Evolutionary conservation across 2,797 vertebrate genomes (phyloP).

Genomic region (Glyptemys insculpta): DNA sequence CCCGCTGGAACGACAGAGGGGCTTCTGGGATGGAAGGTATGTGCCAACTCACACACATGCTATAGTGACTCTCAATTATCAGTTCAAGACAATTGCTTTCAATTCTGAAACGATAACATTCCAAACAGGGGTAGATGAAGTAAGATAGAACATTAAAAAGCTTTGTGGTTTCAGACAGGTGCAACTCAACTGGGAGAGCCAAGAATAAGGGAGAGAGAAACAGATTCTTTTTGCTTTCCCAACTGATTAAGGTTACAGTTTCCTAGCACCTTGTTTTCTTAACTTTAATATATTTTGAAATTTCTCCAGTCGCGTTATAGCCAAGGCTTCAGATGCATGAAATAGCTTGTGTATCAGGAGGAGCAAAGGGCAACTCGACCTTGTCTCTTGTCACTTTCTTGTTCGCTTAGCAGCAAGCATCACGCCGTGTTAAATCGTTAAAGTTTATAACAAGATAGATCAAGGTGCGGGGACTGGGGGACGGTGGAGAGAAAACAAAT

Average conservation of each 20-base stretch:
- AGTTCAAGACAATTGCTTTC: conserved; percentile 54
- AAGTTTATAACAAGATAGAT: conserved; percentile 23
- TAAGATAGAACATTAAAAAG: conserved; percentile 5
- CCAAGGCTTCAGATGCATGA: conserved; percentile 20
- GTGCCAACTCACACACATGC: background rate
- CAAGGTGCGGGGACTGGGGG: background rate
- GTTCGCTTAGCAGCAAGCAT: conserved; percentile 45
- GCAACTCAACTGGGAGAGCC: background rate
- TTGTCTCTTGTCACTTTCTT: conserved; percentile 58
- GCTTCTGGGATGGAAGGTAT: background rate
- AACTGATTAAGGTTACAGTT: conserved; percentile 16
- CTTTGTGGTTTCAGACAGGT: conserved; percentile 6
- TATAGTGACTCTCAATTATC: background rate
- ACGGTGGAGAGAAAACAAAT: background rate
- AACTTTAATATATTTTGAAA: conserved; percentile 53
- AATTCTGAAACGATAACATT: conserved; percentile 17
- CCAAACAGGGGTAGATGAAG: conserved; percentile 23
- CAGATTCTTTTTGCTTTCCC: background rate
- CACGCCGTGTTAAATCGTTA: background rate
- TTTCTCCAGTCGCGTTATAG: conserved; percentile 40
- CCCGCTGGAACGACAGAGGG: conserved; percentile 5
- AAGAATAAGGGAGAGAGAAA: background rate
- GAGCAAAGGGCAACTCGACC: conserved; percentile 56
- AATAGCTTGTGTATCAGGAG: conserved; percentile 49
- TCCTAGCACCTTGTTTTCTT: conserved; percentile 19